A percentile compares a stretch with the other conserved stretches of the same genome.
These are phyloP conservation scores for Mycetomoellerius zeteki DNA, from an alignment of 1,140 invertebrate species.

Conservation along the genomic window DNA sequence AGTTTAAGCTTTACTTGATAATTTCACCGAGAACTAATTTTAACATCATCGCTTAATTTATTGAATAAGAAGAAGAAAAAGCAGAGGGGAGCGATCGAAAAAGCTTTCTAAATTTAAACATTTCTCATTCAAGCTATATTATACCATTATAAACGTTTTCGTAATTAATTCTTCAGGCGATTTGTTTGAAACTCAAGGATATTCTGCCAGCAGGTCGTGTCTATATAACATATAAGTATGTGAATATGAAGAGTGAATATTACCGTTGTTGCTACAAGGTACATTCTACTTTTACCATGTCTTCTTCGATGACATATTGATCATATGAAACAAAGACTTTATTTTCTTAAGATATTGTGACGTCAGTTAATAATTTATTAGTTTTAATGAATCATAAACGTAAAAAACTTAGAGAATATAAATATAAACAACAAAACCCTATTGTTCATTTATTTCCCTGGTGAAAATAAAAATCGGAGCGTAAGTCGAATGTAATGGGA, in stretches of 20 bases:
- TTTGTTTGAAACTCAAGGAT: not conserved
- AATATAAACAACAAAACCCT: not conserved
- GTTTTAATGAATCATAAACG: not conserved
- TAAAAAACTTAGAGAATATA: too few relatives aligned
- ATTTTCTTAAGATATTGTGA: not conserved
- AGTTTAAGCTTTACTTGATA: not conserved
- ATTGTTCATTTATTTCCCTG: not conserved
- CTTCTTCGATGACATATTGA: not conserved
- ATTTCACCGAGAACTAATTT: not conserved
- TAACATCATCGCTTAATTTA: not conserved
- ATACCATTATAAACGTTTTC: not conserved
- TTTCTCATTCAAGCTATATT: not conserved
- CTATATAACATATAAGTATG: not conserved
- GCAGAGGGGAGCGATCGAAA: not conserved
- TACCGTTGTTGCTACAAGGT: not conserved
- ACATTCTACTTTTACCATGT: not conserved
- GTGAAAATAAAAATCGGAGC: too few relatives aligned
- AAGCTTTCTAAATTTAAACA: slow-evolving; percentile 17
- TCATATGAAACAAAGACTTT: not conserved
- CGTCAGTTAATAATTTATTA: not conserved
- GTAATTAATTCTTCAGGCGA: not conserved
- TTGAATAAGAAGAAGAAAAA: not conserved
- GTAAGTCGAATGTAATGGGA: too few relatives aligned
- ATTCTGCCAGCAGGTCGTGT: not conserved
- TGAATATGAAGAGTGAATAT: not conserved